Base-by-base conservation (phyloP, 2,113 vertebrate species). In the Clarias macrocephalus region DNA sequence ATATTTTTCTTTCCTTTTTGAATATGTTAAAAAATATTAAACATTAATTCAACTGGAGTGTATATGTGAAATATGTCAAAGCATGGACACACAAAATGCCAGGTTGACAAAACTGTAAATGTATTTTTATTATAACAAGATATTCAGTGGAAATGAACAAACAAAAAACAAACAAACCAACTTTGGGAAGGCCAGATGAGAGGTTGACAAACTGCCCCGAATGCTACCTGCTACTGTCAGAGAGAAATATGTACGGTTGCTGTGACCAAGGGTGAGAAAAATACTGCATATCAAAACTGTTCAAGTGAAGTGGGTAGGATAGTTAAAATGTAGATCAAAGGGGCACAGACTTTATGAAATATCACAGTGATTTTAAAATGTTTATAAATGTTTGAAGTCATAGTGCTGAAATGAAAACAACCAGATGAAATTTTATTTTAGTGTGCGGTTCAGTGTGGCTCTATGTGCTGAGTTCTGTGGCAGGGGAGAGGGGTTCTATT, bases 141-240 rank as follows among this genome's bases (percentile, higher is more conserved):
- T 91, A 82, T 90, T 85, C 92, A 65, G 86, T 87, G 79, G 82
- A 91, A 33, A 93, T 42, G 89, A 93, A 87, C 87, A 88, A 92
- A 92, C 90, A 91, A 86, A 72, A 48, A 48, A 48, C 48, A 48
- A 89, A 60, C 68, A 52, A 75, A 93, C 93, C 92, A 94, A 94
- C 93, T 91, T 91, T 91, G 88, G 92, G 91, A 91, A 91, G 90
- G 92, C 92, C 93, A 88, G 93, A 89, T 87, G 75, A 87, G 93
- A 93, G 88, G 15, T 85, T 75, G 88, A 88, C 85, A 62, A 87
- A 87, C 83, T 89, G 90, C 91, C 93, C 92, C 75, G 76, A 89
- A 82, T 0, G 88, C 83, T 82, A 87, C 54, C 87, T 89, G 89
- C 13, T 52, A 54, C 65, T 70, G 37, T 70, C 23, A 84, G 72